Conservation (phyloP, 2,113 vertebrate species). For the Regulus satrapa region DNA sequence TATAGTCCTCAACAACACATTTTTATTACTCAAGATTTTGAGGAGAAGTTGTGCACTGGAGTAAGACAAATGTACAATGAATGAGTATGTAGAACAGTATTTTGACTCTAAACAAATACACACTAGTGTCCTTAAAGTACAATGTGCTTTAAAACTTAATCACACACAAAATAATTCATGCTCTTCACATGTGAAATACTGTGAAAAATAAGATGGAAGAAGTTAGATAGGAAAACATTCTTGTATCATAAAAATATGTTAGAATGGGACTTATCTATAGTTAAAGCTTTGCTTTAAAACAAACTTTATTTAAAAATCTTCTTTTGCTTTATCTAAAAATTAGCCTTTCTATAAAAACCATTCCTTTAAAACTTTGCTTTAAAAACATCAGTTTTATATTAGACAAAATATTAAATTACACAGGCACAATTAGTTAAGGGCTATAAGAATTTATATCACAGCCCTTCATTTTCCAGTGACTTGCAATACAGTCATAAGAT, state of each 20-base stretch:
- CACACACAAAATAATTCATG: slow-evolving; percentile 4
- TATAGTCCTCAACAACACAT: slow-evolving; percentile 26
- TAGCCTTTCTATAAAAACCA: slow-evolving; percentile 57
- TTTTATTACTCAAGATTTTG: slow-evolving; percentile 53
- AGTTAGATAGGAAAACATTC: slow-evolving; percentile 51
- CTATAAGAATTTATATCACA: not conserved
- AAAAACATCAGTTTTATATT: slow-evolving; percentile 45
- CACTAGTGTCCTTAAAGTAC: slow-evolving; percentile 32
- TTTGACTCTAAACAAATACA: slow-evolving; percentile 31
- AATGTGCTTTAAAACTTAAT: slow-evolving; percentile 41
- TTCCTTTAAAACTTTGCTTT: slow-evolving; percentile 45
- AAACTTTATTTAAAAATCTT: slow-evolving; percentile 44
- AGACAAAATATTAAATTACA: slow-evolving; percentile 59
- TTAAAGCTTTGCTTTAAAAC: slow-evolving; percentile 65
- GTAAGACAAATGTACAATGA: slow-evolving; percentile 39
- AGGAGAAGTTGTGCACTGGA: slow-evolving; percentile 41
- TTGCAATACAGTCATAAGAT: slow-evolving; percentile 12
- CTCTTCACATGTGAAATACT: slow-evolving; percentile 23
- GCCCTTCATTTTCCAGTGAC: slow-evolving; percentile 39
- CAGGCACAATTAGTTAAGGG: slow-evolving; percentile 47
- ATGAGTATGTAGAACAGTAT: not conserved
- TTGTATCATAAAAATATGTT: slow-evolving; percentile 61
- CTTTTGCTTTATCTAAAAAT: slow-evolving; percentile 64
- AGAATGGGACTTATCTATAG: slow-evolving; percentile 34
- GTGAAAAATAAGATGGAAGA: slow-evolving; percentile 47